Percentiles rank a stretch among this genome's conserved stretches.
Evolutionary conservation across 2,113 vertebrate genomes (phyloP).

Genomic region (Melozone crissalis): DNA sequence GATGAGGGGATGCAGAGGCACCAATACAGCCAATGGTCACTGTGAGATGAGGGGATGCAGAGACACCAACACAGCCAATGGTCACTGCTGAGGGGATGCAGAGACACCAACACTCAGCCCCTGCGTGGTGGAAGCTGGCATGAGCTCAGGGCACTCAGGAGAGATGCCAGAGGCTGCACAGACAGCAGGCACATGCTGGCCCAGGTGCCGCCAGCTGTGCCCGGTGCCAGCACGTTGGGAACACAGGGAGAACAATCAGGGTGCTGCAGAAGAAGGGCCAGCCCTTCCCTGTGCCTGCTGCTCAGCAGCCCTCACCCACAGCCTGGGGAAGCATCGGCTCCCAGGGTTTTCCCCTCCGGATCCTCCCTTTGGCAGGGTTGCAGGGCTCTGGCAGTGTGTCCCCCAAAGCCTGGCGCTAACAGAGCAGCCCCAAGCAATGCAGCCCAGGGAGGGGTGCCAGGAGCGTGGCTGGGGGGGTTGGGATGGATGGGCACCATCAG

Average conservation of each 20-base stretch:
- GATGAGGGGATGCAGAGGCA: background rate
- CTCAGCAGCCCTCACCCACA: fast-evolving
- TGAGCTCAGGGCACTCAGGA: background rate
- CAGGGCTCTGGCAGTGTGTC: background rate
- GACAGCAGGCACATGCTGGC: fast-evolving
- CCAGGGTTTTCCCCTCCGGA: background rate
- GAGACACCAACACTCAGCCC: background rate
- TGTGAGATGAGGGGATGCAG: too few relatives aligned
- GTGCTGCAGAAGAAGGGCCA: fast-evolving
- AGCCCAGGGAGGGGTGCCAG: background rate
- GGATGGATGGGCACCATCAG: background rate
- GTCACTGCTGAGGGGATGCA: background rate
- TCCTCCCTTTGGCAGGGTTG: background rate
- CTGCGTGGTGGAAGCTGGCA: fast-evolving
- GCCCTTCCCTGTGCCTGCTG: background rate
- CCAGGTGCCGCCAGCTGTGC: fast-evolving
- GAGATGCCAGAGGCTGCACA: background rate
- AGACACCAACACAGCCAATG: background rate
- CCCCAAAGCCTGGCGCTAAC: background rate
- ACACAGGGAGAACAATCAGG: background rate
- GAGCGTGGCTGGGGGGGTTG: background rate
- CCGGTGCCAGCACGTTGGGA: background rate
- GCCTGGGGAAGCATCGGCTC: background rate
- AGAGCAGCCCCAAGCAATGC: background rate
- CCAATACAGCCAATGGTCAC: too few relatives aligned